Percentiles rank a stretch among this genome's conserved stretches.
Evolutionary conservation across 2,797 vertebrate species (phyloP).

Genomic region (Crocodylus rhombifer): DNA sequence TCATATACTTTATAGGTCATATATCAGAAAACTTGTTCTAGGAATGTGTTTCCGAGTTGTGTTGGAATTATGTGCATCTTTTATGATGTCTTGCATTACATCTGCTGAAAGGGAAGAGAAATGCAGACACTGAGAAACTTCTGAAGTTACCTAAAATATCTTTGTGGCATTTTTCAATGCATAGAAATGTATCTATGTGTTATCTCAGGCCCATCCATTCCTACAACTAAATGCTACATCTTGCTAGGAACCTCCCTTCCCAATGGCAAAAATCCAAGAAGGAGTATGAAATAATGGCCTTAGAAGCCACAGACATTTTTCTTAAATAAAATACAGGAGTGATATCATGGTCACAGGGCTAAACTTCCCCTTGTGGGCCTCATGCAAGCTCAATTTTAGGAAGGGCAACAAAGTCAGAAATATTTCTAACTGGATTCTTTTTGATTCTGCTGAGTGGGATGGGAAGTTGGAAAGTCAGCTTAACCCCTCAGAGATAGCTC

Average conservation of each 20-base stretch:
- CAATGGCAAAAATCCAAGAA: not conserved
- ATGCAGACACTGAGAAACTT: not conserved
- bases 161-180: not conserved
- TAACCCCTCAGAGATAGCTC: not conserved
- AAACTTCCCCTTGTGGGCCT: not conserved
- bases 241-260: not conserved
- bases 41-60: not conserved
- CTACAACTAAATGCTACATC: not conserved
- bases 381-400: not conserved
- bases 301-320: not conserved
- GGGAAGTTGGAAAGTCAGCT: not conserved
- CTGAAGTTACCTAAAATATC: not conserved
- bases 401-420: not conserved
- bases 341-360: not conserved
- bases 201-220: not conserved
- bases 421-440: not conserved
- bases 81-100: not conserved
- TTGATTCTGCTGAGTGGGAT: not conserved
- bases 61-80: not conserved
- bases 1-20: not conserved
- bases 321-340: not conserved
- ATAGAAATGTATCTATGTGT: not conserved
- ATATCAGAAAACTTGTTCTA: not conserved
- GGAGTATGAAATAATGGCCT: not conserved
- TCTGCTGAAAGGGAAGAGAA: not conserved